A percentile compares a stretch with the other conserved stretches of the same genome.
Evolutionary conservation across 2,888 invertebrate genomes (phyloP).

Genomic region (Malacosoma neustria): DNA sequence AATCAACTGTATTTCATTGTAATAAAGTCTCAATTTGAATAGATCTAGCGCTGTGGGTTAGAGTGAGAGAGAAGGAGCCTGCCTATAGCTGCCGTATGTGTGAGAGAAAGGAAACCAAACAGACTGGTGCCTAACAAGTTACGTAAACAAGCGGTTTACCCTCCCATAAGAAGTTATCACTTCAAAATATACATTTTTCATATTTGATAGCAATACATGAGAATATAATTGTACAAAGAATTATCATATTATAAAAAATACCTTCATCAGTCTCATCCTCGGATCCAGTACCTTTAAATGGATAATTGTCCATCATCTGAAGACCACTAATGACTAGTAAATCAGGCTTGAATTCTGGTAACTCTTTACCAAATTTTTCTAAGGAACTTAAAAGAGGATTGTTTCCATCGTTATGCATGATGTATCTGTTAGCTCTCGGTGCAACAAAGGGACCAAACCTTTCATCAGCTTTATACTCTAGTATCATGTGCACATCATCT

Average conservation of each 20-base stretch:
- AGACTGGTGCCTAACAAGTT: too few relatives aligned
- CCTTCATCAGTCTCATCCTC: conserved; percentile 56
- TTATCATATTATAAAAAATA: conserved; percentile 13
- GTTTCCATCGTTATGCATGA: conserved; percentile 87
- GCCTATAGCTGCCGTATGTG: too few relatives aligned
- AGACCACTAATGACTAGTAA: conserved; percentile 87
- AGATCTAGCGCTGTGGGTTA: too few relatives aligned
- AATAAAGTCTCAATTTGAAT: too few relatives aligned
- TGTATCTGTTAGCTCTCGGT: conserved; percentile 88
- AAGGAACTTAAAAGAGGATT: conserved; percentile 85
- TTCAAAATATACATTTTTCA: too few relatives aligned
- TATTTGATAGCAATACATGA: too few relatives aligned
- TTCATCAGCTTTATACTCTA: conserved; percentile 87
- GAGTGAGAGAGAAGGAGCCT: too few relatives aligned
- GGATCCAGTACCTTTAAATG: conserved; percentile 57
- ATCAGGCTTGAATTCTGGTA: conserved; percentile 79
- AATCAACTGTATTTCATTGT: too few relatives aligned
- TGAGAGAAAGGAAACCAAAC: too few relatives aligned
- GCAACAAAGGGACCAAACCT: conserved; percentile 83
- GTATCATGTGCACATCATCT: conserved; percentile 86
- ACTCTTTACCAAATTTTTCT: conserved; percentile 78
- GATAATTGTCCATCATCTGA: conserved; percentile 93
- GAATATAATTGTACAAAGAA: too few relatives aligned
- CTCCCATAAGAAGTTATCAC: too few relatives aligned
- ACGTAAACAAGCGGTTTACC: too few relatives aligned